Percentiles rank a stretch among this genome's conserved stretches.
phyloP scores from a whole-genome alignment of 2,113 vertebrate species.

The Harpagus bidentatus region DNA sequence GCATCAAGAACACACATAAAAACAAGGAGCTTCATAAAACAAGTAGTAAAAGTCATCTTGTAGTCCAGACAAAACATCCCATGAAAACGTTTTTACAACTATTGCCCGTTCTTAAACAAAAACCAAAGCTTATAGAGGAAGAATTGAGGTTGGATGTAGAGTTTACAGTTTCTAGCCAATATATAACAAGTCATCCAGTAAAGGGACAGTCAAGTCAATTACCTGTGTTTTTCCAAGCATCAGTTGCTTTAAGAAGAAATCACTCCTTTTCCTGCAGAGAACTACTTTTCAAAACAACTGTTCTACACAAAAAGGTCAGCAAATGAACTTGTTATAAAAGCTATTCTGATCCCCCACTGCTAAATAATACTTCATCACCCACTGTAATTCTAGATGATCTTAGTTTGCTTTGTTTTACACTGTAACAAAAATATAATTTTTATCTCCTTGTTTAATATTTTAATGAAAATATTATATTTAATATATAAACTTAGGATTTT shows the following conservation, averaged over 20 bases:
- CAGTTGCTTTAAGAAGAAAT: neutral
- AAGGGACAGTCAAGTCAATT: neutral
- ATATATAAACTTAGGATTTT: neutral
- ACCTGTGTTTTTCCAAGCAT: neutral
- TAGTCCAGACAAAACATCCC: neutral
- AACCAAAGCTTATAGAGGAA: neutral
- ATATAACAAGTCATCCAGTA: neutral
- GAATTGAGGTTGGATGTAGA: neutral
- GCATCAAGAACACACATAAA: neutral
- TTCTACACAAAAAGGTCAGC: neutral
- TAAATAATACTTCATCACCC: neutral
- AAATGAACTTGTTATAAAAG: neutral
- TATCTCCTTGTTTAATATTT: neutral
- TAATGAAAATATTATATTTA: neutral
- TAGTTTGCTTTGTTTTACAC: neutral
- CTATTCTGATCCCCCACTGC: neutral
- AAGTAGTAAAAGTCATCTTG: neutral
- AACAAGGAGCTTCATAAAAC: neutral
- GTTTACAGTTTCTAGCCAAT: neutral
- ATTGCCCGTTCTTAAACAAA: neutral
- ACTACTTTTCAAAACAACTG: neutral
- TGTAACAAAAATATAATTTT: neutral
- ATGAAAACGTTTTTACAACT: neutral
- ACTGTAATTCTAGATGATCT: neutral
- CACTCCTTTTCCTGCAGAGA: neutral